Conservation (phyloP, 1,140 invertebrate genomes). For the Luehdorfia chinensis region DNA sequence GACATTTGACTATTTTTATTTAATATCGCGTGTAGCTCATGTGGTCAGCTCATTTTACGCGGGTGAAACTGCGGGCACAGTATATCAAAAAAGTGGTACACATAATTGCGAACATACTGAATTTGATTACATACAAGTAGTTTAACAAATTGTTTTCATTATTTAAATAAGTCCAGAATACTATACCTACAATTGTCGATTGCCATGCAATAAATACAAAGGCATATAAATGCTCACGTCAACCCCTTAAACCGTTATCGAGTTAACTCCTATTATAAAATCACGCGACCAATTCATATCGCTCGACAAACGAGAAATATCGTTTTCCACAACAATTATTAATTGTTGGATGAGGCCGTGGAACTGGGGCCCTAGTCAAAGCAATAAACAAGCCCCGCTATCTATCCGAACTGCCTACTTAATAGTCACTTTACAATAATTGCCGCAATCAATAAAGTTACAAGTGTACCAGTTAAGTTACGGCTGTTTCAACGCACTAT, state of each 20-base stretch:
- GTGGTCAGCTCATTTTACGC: too few relatives aligned
- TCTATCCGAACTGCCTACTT: constrained; percentile 36
- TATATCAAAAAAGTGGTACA: too few relatives aligned
- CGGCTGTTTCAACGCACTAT: not conserved
- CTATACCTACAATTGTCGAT: too few relatives aligned
- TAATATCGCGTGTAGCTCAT: too few relatives aligned
- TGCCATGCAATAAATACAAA: not conserved
- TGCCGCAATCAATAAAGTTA: constrained; percentile 42
- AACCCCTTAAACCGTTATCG: constrained; percentile 40
- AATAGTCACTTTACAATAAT: constrained; percentile 54
- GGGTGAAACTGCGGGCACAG: too few relatives aligned
- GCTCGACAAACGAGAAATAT: constrained; percentile 45
- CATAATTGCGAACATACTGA: too few relatives aligned
- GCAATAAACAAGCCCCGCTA: constrained; percentile 32
- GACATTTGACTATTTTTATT: too few relatives aligned
- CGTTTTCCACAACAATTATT: constrained; percentile 43
- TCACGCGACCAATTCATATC: constrained; percentile 32
- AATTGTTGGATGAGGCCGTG: constrained; percentile 36
- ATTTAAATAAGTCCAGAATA: too few relatives aligned
- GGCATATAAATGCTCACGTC: not conserved
- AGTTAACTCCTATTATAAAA: constrained; percentile 50
- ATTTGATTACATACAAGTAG: too few relatives aligned
- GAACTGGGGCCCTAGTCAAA: constrained; percentile 29
- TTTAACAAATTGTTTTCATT: too few relatives aligned
- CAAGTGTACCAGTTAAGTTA: constrained; percentile 20